Percentiles rank a stretch among this genome's conserved stretches.
Conservation (phyloP, 2,888 invertebrate species). For the Machimus atricapillus region DNA sequence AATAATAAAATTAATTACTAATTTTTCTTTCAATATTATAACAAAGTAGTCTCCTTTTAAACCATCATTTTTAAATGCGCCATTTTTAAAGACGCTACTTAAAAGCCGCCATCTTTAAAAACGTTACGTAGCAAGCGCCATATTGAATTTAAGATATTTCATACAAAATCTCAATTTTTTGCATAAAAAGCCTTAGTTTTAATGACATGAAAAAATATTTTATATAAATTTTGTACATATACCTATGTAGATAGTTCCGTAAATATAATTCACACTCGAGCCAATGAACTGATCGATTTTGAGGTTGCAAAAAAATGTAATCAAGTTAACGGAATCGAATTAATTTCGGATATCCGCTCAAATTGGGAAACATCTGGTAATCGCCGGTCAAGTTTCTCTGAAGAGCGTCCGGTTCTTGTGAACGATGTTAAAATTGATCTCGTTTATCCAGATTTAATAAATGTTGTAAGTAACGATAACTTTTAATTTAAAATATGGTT, state of each 20-base stretch:
- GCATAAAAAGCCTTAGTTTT: neutral
- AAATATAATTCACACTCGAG: neutral
- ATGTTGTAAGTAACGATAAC: conserved; percentile 3
- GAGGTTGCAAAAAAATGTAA: conserved; percentile 45
- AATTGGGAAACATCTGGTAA: conserved; percentile 38
- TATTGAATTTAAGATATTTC: too few relatives aligned
- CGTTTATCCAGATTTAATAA: conserved; percentile 17
- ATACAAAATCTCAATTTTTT: too few relatives aligned
- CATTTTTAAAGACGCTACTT: too few relatives aligned
- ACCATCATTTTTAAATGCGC: too few relatives aligned
- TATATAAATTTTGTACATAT: neutral
- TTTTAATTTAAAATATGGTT: neutral
- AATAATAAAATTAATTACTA: too few relatives aligned
- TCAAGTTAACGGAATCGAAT: conserved; percentile 38
- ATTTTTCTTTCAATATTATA: too few relatives aligned
- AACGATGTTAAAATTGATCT: conserved; percentile 45
- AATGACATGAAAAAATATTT: neutral
- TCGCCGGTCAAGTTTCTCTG: conserved; percentile 22
- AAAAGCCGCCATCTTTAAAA: too few relatives aligned
- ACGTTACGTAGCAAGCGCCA: too few relatives aligned
- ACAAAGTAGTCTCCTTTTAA: too few relatives aligned
- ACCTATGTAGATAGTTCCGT: conserved; percentile 36
- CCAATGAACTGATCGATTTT: conserved; percentile 41
- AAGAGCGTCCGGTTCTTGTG: conserved; percentile 43
- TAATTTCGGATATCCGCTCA: conserved; percentile 35